Percentiles rank a stretch among this genome's conserved stretches.
These are phyloP conservation scores for Platycercus adscitus DNA, from an alignment of 2,113 vertebrate genomes.

Conservation along the genomic window DNA sequence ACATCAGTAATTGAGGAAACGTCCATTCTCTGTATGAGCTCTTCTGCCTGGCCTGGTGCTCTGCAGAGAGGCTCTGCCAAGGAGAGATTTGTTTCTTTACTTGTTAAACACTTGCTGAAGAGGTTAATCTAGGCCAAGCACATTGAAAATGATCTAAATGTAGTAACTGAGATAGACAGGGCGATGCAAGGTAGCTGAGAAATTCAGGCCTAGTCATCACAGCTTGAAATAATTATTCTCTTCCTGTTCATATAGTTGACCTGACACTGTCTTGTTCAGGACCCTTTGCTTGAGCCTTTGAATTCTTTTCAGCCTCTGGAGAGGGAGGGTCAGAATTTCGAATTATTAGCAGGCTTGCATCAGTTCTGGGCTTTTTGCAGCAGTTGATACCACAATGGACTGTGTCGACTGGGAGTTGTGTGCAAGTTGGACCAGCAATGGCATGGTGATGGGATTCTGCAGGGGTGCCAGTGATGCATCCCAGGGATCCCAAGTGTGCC, in stretches of 20 bases:
- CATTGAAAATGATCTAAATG: neutral
- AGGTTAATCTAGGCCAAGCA: neutral
- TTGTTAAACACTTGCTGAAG: neutral
- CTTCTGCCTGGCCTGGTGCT: neutral
- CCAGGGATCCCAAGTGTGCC: rapidly evolving
- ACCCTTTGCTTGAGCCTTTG: neutral
- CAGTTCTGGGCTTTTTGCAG: rapidly evolving
- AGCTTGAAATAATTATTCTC: neutral
- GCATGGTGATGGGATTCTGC: rapidly evolving
- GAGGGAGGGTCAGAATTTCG: neutral
- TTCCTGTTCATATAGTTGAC: neutral
- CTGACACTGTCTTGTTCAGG: neutral
- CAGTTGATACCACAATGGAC: rapidly evolving
- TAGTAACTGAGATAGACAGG: neutral
- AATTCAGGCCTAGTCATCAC: neutral
- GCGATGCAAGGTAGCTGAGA: neutral
- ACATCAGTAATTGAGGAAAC: rapidly evolving
- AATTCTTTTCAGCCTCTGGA: neutral
- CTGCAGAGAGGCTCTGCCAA: neutral
- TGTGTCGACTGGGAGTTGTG: rapidly evolving
- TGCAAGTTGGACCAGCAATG: rapidly evolving
- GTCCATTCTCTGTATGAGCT: rapidly evolving
- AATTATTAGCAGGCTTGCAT: neutral
- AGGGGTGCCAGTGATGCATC: neutral
- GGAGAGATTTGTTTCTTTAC: neutral